Percentiles rank a stretch among this genome's conserved stretches.
Conservation (phyloP, 2,888 invertebrate genomes). For the Pterobdella sp. region DNA sequence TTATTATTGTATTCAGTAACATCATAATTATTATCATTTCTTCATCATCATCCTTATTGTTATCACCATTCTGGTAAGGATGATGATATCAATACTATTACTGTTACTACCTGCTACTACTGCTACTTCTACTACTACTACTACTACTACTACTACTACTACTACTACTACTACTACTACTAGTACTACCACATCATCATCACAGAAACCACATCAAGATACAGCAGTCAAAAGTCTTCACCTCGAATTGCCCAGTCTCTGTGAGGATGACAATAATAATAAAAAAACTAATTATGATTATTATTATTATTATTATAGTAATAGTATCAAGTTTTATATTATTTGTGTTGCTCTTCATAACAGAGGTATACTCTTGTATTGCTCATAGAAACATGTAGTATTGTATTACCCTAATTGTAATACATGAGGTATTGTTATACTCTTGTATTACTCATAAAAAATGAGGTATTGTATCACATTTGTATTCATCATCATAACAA, state of each 20-base stretch:
- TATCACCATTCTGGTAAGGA: background rate
- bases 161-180: background rate
- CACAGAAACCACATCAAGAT: background rate
- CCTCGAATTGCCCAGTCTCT: no score
- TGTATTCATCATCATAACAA: background rate
- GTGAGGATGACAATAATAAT: no score
- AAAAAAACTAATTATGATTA: no score
- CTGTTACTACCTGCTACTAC: background rate
- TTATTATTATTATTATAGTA: no score
- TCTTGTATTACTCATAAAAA: no score
- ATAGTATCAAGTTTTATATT: no score
- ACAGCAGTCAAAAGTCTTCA: no score
- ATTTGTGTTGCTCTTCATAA: no score
- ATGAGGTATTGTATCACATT: background rate
- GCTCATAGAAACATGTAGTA: no score
- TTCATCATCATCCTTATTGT: background rate
- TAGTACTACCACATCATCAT: background rate
- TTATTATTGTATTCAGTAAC: background rate
- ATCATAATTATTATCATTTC: background rate
- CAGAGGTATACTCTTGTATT: no score
- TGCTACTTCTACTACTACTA: constrained; percentile 2
- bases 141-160: constrained; percentile 2
- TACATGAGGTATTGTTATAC: no score
- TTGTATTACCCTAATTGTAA: no score
- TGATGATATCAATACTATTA: background rate